These are phyloP conservation scores for Geotrupes spiniger DNA, from an alignment of 2,888 invertebrate genomes.

Conservation along the genomic window DNA sequence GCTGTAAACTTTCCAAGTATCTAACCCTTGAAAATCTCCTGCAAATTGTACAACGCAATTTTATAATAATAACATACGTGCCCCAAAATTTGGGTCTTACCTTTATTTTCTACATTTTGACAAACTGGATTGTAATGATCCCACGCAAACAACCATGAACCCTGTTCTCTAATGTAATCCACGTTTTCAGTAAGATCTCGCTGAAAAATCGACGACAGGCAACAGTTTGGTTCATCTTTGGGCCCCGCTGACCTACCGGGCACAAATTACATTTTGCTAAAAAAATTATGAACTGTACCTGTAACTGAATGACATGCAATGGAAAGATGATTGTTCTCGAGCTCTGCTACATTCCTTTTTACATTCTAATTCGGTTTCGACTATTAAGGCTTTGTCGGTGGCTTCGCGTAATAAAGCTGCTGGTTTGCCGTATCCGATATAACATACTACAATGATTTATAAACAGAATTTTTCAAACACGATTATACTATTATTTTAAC, in stretches of 20 bases:
- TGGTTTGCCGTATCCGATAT: conserved; percentile 66
- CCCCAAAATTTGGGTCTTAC: too few species aligned
- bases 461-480: not conserved
- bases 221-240: conserved; percentile 60
- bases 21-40: conserved; percentile 35
- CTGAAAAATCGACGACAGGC: conserved; percentile 74
- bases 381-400: conserved; percentile 63
- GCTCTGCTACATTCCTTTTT: conserved; percentile 65
- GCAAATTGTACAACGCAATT: conserved; percentile 9
- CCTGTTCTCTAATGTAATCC: conserved; percentile 68
- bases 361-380: conserved; percentile 64
- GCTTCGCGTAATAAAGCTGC: conserved; percentile 66
- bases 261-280: conserved; percentile 6
- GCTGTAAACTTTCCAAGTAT: conserved; percentile 70
- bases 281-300: conserved; percentile 48
- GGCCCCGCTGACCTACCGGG: conserved; percentile 33
- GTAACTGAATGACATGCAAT: conserved; percentile 76
- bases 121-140: conserved; percentile 76
- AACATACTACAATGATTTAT: not conserved
- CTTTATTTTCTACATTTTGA: conserved; percentile 1
- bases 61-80: too few species aligned
- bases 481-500: conserved; percentile 5
- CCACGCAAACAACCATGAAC: conserved; percentile 75
- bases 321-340: conserved; percentile 58
- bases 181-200: conserved; percentile 71